phyloP scores from a whole-genome alignment of 2,797 vertebrate species.

The Prionace glauca region DNA sequence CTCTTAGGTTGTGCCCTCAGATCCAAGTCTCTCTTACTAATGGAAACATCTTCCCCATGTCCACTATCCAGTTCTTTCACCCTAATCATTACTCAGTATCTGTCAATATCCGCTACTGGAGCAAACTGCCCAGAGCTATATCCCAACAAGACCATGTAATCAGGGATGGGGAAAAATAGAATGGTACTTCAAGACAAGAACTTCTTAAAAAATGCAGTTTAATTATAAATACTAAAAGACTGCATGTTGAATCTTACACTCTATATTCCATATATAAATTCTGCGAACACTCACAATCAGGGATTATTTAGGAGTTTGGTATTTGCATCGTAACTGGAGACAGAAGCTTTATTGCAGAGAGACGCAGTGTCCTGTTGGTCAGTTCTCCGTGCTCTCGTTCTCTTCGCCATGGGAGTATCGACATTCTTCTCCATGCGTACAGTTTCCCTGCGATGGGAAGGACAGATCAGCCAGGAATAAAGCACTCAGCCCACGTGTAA shows the following conservation, averaged over 20 bases:
- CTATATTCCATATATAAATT: not conserved
- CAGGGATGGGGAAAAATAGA: not conserved
- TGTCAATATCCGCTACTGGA: not conserved
- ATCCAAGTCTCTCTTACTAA: no score
- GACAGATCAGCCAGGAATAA: not conserved
- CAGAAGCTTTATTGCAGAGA: not conserved
- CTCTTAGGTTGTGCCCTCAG: no score
- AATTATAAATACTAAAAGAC: not conserved
- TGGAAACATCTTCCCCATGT: no score
- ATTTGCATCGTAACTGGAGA: not conserved
- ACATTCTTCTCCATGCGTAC: conserved; percentile 63
- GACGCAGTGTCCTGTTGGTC: conserved; percentile 42
- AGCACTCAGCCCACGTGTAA: no score
- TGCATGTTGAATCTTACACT: not conserved
- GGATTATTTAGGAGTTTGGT: not conserved
- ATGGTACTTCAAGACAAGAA: not conserved
- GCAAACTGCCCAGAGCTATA: not conserved
- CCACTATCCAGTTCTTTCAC: no score
- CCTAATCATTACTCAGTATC: no score
- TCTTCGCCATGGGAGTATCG: conserved; percentile 63
- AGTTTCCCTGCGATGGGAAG: conserved; percentile 59
- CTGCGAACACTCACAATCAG: not conserved
- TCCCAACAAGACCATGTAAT: not conserved
- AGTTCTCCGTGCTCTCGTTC: conserved; percentile 44
- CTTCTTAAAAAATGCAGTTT: conserved; percentile 25